Conservation (phyloP, 2,888 invertebrate genomes). For the Eupithecia abbreviata region DNA sequence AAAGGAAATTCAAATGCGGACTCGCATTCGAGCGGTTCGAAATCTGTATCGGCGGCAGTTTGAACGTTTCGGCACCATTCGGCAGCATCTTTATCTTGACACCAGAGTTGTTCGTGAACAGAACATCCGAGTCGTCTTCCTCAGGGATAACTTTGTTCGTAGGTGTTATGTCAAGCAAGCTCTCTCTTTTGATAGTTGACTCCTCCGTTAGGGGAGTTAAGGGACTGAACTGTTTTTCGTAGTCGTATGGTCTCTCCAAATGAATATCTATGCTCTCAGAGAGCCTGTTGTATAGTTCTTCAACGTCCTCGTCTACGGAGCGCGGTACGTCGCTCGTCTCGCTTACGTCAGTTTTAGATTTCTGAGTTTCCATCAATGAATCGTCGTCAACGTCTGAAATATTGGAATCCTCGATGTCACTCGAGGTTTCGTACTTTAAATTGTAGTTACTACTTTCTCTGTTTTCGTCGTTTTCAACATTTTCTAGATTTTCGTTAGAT, state of each 20-base stretch:
- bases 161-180: conserved; percentile 58
- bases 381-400: conserved; percentile 69
- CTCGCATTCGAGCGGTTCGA: conserved; percentile 56
- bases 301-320: conserved; percentile 66
- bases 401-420: conserved; percentile 52
- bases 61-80: conserved; percentile 54
- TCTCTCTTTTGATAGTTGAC: conserved; percentile 60
- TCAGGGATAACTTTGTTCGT: conserved; percentile 34
- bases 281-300: conserved; percentile 67
- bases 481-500: conserved; percentile 49
- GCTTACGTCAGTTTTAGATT: conserved; percentile 44
- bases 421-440: conserved; percentile 48
- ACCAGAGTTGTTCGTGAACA: conserved; percentile 59
- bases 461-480: conserved; percentile 47
- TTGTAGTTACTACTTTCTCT: background rate
- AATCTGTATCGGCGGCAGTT: conserved; percentile 69
- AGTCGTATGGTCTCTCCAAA: conserved; percentile 44
- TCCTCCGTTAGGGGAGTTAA: conserved; percentile 76
- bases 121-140: conserved; percentile 45
- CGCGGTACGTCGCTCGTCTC: conserved; percentile 58
- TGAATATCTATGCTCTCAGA: conserved; percentile 57
- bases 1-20: conserved; percentile 62
- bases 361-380: conserved; percentile 61
- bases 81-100: conserved; percentile 59
- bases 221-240: conserved; percentile 51